Conservation (phyloP, 2,113 vertebrate genomes). For the Cyphomyrus discorhynchus region DNA sequence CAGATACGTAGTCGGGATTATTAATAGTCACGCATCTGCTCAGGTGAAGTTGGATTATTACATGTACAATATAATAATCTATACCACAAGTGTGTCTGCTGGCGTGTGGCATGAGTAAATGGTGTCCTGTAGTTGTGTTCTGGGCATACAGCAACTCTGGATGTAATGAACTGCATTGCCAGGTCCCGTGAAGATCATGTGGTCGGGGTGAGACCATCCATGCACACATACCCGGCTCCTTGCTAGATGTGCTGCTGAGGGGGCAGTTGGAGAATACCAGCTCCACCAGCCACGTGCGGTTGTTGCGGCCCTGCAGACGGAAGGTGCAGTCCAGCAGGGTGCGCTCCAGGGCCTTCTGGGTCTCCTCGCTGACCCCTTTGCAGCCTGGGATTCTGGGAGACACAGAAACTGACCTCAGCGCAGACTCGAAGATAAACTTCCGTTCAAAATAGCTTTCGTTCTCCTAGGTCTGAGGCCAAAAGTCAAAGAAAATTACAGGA, state of each 20-base stretch:
- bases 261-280: slow-evolving; percentile 93
- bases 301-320: slow-evolving; percentile 94
- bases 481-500: not conserved
- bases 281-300: slow-evolving; percentile 95
- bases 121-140: no score
- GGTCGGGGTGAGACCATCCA: no score
- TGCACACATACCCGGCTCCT: slow-evolving; percentile 81
- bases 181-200: no score
- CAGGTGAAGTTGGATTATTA: no score
- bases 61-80: no score
- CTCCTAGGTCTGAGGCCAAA: not conserved
- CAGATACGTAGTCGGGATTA: no score
- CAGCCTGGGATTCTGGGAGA: slow-evolving; percentile 79
- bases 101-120: no score
- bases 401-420: slow-evolving; percentile 5
- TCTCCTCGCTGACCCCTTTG: slow-evolving; percentile 87
- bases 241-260: slow-evolving; percentile 83
- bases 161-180: no score
- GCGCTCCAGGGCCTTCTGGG: slow-evolving; percentile 79
- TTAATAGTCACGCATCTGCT: no score
- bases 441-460: not conserved
- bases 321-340: slow-evolving; percentile 95
- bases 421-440: not conserved
- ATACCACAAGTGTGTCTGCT: no score
- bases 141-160: no score